A percentile compares a stretch with the other conserved stretches of the same genome.
Conservation (phyloP, 2,113 vertebrate species). For the Platichthys stellatus region DNA sequence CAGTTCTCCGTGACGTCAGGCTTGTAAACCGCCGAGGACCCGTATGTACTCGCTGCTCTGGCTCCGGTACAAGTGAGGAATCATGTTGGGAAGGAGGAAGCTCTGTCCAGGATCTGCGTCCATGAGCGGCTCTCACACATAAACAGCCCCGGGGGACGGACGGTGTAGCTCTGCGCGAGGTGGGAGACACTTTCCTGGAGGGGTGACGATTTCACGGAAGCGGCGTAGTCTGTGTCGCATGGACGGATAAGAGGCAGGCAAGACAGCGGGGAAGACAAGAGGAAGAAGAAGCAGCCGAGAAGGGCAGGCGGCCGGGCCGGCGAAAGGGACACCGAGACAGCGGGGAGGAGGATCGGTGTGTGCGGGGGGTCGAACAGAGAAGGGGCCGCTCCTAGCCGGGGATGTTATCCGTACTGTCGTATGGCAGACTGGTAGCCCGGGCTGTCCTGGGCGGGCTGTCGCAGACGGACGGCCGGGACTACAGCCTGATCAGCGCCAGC, state of each 20-base stretch:
- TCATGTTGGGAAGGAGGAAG: slow-evolving; percentile 70
- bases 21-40: slow-evolving; percentile 39
- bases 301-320: slow-evolving; percentile 27
- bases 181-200: not conserved
- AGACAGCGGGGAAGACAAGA: slow-evolving; percentile 18
- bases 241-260: slow-evolving; percentile 51
- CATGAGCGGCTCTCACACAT: slow-evolving; percentile 47
- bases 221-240: slow-evolving; percentile 29
- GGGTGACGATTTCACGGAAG: slow-evolving; percentile 14
- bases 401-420: slow-evolving; percentile 98
- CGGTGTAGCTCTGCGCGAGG: not conserved
- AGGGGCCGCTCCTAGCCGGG: slow-evolving; percentile 44
- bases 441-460: slow-evolving; percentile 97
- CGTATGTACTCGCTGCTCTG: slow-evolving; percentile 56
- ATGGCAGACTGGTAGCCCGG: slow-evolving; percentile 96
- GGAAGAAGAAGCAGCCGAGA: slow-evolving; percentile 37
- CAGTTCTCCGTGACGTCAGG: slow-evolving; percentile 29
- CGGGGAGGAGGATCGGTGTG: slow-evolving; percentile 17
- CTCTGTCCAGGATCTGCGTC: slow-evolving; percentile 60
- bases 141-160: slow-evolving; percentile 17
- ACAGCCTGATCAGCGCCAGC: slow-evolving; percentile 94
- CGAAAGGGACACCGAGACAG: not conserved
- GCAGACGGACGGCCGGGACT: slow-evolving; percentile 94
- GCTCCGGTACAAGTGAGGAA: slow-evolving; percentile 35
- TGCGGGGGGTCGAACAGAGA: slow-evolving; percentile 32